Evolutionary conservation across 2,113 vertebrate genomes (phyloP), one percentile per base, ranked within the genome.

Genomic region (Polypterus bichir): DNA sequence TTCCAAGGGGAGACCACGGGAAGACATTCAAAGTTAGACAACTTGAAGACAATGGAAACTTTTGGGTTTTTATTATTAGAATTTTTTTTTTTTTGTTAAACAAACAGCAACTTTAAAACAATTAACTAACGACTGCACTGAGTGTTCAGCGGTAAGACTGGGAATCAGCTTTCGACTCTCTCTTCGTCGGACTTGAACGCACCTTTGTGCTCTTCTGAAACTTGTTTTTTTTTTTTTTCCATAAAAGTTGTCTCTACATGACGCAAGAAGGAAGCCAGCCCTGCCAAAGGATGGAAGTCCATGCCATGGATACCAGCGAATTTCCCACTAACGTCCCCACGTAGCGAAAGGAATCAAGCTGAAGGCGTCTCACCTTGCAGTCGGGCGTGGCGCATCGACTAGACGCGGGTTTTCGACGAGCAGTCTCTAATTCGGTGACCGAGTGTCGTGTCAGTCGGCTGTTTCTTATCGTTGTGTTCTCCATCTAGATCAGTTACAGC

Each of bases 261-360:
- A 86, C 86, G 85, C 86, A 86, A 90, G 81, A 75, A 83, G 81
- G 84, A 90, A 88, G 87, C 86, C 88, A 88, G 84, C 89, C 91
- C 92, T 90, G 92, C 92, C 92, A 94, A 92, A 97, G 91, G 90
- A 93, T 89, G 86, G 85, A 88, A 81, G 87, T 92, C 91, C 89
- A 86, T 88, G 86, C 75, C 85, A 85, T 89, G 91, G 92, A 94
- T 91, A 78, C 89, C 89, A 91, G 83, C 87, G 88, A 92, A 89
- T 80, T 87, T 77, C 74, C 70, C 73, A 75, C 75, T 74, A 82
- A 79, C 73, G 76, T 79, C 78, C 82, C 83, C 83, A 77, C 27
- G 60, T 76, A 78, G 84, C 83, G 27, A 85, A 77, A 83, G 81
- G 80, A 86, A 82, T 85, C 82, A 83, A 80, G 84, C 76, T 76